Evolutionary conservation across 2,113 vertebrate genomes (phyloP).

Genomic region (Machaerirhynchus nigripectus): DNA sequence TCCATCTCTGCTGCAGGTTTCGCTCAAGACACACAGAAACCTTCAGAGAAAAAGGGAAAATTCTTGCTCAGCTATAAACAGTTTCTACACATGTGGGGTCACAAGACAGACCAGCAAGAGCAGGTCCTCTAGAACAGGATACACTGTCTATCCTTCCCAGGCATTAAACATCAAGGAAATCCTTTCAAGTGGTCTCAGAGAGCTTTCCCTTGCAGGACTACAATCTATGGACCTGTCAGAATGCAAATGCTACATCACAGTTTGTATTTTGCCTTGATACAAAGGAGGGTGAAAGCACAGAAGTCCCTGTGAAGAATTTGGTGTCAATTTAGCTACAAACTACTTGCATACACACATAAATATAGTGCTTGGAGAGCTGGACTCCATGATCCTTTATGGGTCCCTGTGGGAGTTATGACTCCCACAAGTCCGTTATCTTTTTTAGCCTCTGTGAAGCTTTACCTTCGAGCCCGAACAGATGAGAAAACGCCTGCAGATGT

Average conservation of each 20-base stretch:
- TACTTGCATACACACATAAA: background rate
- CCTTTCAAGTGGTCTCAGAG: background rate
- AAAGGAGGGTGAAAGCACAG: background rate
- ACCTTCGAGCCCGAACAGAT: too few species aligned
- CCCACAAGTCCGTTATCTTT: too few species aligned
- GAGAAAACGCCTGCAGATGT: too few species aligned
- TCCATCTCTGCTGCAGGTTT: slow-evolving; percentile 79
- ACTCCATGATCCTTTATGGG: accelerated
- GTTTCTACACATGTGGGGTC: background rate
- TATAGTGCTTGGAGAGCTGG: background rate
- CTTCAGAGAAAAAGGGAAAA: background rate
- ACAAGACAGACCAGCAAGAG: background rate
- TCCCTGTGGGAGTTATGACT: too few species aligned
- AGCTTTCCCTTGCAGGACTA: background rate
- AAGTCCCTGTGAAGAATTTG: background rate
- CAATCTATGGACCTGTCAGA: background rate
- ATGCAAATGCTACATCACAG: background rate
- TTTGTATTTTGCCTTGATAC: background rate
- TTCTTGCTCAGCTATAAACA: background rate
- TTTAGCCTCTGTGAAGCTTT: too few species aligned
- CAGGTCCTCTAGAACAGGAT: background rate
- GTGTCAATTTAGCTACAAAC: background rate
- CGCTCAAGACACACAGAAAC: background rate
- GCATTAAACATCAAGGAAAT: background rate
- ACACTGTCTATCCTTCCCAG: background rate